These are phyloP conservation scores for Hippasteria phrygiana DNA, from an alignment of 53 echinoderm and acorn worm genomes.

Conservation along the genomic window DNA sequence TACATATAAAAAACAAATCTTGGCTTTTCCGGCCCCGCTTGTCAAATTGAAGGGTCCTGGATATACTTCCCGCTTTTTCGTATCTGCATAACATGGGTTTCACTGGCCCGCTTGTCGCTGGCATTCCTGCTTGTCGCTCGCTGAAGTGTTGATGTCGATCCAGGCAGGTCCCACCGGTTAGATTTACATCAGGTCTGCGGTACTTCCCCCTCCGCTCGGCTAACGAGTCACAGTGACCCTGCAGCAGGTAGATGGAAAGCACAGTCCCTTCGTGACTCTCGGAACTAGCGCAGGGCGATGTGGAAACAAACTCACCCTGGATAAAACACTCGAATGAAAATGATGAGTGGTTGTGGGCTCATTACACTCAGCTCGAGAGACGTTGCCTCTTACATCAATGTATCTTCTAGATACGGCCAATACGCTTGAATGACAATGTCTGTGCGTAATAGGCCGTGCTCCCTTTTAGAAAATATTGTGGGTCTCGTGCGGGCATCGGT, in stretches of 20 bases:
- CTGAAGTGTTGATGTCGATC: constrained; percentile 44
- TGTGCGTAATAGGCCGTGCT: constrained; percentile 39
- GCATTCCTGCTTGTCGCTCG: neutral
- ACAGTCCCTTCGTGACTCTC: neutral
- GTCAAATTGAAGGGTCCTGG: neutral
- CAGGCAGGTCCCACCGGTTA: neutral
- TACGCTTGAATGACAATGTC: constrained; percentile 30
- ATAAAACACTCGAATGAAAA: constrained; percentile 26
- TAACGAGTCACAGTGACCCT: neutral
- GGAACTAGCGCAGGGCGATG: neutral
- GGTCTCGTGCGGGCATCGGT: neutral
- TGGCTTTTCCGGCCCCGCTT: neutral
- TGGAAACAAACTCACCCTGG: constrained; percentile 15
- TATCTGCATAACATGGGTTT: constrained; percentile 24
- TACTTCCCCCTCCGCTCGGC: neutral
- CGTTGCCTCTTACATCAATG: neutral
- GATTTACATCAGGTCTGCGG: neutral
- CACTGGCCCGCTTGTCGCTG: neutral
- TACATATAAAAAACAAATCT: neutral
- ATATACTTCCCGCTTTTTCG: neutral
- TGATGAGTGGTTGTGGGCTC: constrained; percentile 9
- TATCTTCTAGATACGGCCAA: neutral
- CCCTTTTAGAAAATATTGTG: constrained; percentile 26
- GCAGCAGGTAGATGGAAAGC: constrained; percentile 9
- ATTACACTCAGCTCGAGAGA: neutral